Evolutionary conservation across 37 sponge, comb jelly and placozoan species (phyloP).

Genomic region (Axinella damicornis): DNA sequence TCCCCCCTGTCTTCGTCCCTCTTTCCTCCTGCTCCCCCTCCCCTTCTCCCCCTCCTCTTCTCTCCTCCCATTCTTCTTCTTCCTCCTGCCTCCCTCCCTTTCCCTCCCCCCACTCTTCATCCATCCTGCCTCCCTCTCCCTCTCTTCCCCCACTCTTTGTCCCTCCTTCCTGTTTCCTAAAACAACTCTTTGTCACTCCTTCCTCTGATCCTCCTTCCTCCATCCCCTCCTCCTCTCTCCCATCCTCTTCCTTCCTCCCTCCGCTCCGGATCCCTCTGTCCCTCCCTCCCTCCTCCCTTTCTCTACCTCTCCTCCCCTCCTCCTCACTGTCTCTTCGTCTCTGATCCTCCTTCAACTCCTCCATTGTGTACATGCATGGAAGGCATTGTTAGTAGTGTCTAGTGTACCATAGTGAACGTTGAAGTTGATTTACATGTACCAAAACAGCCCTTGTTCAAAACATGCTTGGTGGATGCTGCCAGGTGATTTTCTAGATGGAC

Average conservation of each 20-base stretch:
- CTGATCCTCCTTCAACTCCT: neutral
- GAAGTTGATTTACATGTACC: no score
- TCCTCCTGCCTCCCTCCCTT: conserved; percentile 73
- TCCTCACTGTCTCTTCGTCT: neutral
- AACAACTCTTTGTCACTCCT: neutral
- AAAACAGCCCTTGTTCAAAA: no score
- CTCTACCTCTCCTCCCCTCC: conserved; percentile 46
- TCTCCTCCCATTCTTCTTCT: neutral
- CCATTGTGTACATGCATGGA: no score
- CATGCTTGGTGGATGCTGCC: no score
- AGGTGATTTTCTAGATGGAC: no score
- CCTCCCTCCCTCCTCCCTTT: conserved; percentile 78
- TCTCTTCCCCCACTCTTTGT: neutral
- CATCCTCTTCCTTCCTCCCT: neutral
- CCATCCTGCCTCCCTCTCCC: neutral
- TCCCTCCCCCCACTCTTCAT: conserved; percentile 64
- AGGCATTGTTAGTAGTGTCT: no score
- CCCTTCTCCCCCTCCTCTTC: neutral
- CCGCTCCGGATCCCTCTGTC: conserved; percentile 47
- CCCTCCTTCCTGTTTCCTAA: neutral
- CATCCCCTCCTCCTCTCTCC: neutral
- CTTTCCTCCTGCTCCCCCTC: neutral
- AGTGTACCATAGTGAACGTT: no score
- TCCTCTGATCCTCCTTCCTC: neutral
- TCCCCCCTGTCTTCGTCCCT: neutral